Conservation (phyloP, 2,888 invertebrate species). For the Magallana nippona region DNA sequence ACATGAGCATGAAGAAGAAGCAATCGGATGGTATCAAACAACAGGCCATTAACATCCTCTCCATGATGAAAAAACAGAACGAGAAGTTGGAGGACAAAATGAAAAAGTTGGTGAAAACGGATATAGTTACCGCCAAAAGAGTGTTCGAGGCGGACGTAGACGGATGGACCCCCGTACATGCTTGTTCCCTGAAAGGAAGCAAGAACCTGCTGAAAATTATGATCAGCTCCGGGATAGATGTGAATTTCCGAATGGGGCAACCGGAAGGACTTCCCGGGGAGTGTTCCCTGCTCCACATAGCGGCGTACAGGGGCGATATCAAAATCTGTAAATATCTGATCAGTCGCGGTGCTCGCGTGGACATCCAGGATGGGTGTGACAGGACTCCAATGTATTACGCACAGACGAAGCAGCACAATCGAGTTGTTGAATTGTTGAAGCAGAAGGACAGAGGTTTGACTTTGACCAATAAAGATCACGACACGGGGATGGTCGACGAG, state of each 20-base stretch:
- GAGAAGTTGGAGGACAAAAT: constrained; percentile 58
- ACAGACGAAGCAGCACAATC: constrained; percentile 53
- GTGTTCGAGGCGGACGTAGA: constrained; percentile 64
- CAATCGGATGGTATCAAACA: background rate
- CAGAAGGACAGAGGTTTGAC: constrained; percentile 59
- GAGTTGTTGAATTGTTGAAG: constrained; percentile 58
- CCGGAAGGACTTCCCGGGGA: constrained; percentile 66
- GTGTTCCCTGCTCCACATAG: constrained; percentile 66
- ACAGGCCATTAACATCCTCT: constrained; percentile 58
- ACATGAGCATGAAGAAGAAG: constrained; percentile 28
- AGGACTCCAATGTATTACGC: constrained; percentile 66
- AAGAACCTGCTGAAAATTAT: constrained; percentile 66
- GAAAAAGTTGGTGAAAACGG: constrained; percentile 62
- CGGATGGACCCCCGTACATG: constrained; percentile 71
- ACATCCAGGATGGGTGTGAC: constrained; percentile 61
- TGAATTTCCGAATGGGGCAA: constrained; percentile 68
- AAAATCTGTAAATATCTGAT: constrained; percentile 64
- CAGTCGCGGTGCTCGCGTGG: constrained; percentile 62
- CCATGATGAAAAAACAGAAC: constrained; percentile 61
- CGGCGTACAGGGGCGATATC: constrained; percentile 64
- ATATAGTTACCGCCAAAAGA: constrained; percentile 53
- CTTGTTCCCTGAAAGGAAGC: constrained; percentile 66
- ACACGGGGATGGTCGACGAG: constrained; percentile 43
- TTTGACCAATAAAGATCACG: constrained; percentile 41
- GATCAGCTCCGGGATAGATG: constrained; percentile 62